Percentiles rank a stretch among this genome's conserved stretches.
Evolutionary conservation across 1,140 invertebrate species (phyloP).

Genomic region (Bombyx mori): DNA sequence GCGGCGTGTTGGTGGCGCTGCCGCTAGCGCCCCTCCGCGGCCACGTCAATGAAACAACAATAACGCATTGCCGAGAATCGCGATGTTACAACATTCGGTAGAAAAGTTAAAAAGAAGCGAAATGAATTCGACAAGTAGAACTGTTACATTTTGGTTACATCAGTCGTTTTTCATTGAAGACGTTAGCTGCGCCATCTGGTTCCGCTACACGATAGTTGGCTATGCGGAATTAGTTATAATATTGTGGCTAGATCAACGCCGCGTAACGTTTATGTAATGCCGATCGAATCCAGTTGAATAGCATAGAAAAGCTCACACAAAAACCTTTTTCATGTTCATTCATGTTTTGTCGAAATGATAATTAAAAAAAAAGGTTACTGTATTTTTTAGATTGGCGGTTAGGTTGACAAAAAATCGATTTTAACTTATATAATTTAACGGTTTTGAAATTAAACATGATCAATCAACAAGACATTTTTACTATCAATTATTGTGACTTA

Average conservation of each 20-base stretch:
- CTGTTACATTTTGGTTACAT: constrained; percentile 8
- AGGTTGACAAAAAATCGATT: too few species aligned
- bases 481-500: too few species aligned
- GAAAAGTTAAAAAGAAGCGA: constrained; percentile 13
- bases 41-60: constrained; percentile 31
- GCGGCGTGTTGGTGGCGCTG: constrained; percentile 41
- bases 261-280: too few species aligned
- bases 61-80: constrained; percentile 26
- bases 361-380: too few species aligned
- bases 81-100: constrained; percentile 12
- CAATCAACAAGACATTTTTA: too few species aligned
- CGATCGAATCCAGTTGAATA: too few species aligned
- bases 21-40: constrained; percentile 39
- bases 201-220: not conserved
- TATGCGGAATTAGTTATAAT: not conserved
- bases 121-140: constrained; percentile 6
- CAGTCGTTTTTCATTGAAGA: not conserved
- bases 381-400: too few species aligned
- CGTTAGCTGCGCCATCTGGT: constrained; percentile 29
- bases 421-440: too few species aligned
- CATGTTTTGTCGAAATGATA: too few species aligned
- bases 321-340: too few species aligned
- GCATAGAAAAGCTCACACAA: too few species aligned
- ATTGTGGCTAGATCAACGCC: not conserved
- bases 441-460: too few species aligned